These are phyloP conservation scores for Eclectus roratus DNA, from an alignment of 2,113 vertebrate species.

Conservation along the genomic window DNA sequence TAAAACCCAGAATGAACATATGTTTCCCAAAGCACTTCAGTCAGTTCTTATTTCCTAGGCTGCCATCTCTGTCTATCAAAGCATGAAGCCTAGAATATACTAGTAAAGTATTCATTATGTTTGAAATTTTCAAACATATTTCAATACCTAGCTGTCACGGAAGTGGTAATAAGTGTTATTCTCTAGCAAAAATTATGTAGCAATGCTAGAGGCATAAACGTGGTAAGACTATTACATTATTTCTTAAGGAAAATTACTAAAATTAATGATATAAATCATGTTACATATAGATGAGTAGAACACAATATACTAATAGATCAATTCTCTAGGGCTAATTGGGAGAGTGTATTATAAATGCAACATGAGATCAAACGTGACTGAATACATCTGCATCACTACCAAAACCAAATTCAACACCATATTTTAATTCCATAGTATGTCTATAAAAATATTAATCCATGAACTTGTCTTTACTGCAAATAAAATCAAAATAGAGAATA, in stretches of 20 bases:
- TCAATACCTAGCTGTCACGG: not conserved
- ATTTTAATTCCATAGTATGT: not conserved
- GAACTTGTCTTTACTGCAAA: not conserved
- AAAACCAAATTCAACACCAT: not conserved
- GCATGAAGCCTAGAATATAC: not conserved
- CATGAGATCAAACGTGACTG: not conserved
- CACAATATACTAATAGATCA: not conserved
- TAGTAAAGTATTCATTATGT: conserved; percentile 9
- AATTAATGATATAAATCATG: not conserved
- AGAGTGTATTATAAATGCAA: not conserved
- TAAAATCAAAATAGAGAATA: not conserved
- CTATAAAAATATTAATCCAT: not conserved
- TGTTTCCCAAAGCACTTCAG: not conserved
- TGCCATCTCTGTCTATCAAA: not conserved
- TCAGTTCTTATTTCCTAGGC: not conserved
- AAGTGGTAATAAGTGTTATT: not conserved
- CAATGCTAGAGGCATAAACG: not conserved
- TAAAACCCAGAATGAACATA: not conserved
- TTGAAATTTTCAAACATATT: not conserved
- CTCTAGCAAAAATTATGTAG: not conserved
- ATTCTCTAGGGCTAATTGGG: not conserved
- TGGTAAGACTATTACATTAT: not conserved
- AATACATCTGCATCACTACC: not conserved
- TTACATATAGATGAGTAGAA: not conserved
- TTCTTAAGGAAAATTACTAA: not conserved